A percentile compares a stretch with the other conserved stretches of the same genome.
These are phyloP conservation scores for Cossypha dichroa DNA, from an alignment of 2,797 vertebrate species.

Conservation along the genomic window DNA sequence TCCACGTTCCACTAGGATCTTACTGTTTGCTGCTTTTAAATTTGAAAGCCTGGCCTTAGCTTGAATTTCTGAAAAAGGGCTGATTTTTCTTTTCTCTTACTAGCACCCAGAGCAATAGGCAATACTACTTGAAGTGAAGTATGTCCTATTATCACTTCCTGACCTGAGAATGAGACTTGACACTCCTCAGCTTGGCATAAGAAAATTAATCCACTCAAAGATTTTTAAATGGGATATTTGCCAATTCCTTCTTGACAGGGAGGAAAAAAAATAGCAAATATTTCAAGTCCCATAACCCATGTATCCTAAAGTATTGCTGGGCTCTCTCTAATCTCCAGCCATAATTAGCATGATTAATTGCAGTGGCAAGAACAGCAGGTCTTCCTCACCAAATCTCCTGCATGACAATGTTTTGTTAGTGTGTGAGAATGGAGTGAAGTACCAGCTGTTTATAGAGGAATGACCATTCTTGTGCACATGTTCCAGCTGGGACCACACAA, in stretches of 20 bases:
- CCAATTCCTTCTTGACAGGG: not conserved
- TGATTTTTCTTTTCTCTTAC: not conserved
- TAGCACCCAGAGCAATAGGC: not conserved
- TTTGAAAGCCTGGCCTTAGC: not conserved
- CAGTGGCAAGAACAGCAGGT: not conserved
- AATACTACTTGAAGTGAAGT: not conserved
- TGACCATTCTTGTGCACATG: not conserved
- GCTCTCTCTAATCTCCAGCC: not conserved
- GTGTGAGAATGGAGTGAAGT: not conserved
- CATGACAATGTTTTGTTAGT: not conserved
- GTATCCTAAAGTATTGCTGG: not conserved
- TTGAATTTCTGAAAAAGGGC: not conserved
- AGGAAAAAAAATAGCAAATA: not conserved
- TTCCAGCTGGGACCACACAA: conserved; percentile 19
- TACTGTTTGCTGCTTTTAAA: not conserved
- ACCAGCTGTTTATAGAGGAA: conserved; percentile 3
- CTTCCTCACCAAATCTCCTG: conserved; percentile 1
- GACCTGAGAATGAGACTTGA: not conserved
- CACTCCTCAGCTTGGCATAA: not conserved
- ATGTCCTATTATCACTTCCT: not conserved
- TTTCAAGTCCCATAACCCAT: not conserved
- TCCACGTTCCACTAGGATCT: not conserved
- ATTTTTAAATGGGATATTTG: not conserved
- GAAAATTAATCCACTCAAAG: not conserved
- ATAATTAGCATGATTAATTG: not conserved